Conservation (phyloP, 2,888 invertebrate species). For the Caenorhabditis becei region DNA sequence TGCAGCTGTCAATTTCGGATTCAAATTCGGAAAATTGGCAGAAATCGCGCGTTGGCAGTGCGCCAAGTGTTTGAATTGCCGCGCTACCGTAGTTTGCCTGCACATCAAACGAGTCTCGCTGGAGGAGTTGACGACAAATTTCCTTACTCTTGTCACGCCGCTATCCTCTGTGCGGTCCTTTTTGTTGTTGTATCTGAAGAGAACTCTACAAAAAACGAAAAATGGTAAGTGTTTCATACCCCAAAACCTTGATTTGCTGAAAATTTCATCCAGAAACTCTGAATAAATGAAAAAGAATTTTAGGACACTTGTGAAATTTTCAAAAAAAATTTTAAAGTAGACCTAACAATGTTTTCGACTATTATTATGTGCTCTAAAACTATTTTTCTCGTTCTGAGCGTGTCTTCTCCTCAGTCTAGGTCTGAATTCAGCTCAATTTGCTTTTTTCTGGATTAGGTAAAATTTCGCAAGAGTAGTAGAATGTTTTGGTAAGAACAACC, state of each 20-base stretch:
- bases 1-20: constrained; percentile 17
- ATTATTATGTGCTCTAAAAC: no score
- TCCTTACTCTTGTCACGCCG: constrained; percentile 64
- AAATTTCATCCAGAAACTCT: not conserved
- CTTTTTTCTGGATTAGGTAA: constrained; percentile 9
- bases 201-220: constrained; percentile 54
- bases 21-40: constrained; percentile 12
- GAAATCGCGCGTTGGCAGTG: constrained; percentile 35
- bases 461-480: constrained; percentile 24
- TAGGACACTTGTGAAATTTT: constrained; percentile 34
- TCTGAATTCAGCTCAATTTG: not conserved
- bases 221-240: constrained; percentile 55
- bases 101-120: constrained; percentile 53
- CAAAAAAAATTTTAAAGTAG: no score
- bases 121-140: constrained; percentile 33
- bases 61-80: constrained; percentile 60
- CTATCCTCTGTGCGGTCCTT: constrained; percentile 65
- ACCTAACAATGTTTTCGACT: not conserved
- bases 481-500: not conserved
- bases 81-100: constrained; percentile 64
- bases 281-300: constrained; percentile 4
- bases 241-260: not conserved
- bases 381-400: not conserved
- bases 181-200: constrained; percentile 62
- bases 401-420: not conserved